Base-by-base conservation (phyloP, 2,888 invertebrate genomes). In the Parapristionchus giblindavisi region DNA sequence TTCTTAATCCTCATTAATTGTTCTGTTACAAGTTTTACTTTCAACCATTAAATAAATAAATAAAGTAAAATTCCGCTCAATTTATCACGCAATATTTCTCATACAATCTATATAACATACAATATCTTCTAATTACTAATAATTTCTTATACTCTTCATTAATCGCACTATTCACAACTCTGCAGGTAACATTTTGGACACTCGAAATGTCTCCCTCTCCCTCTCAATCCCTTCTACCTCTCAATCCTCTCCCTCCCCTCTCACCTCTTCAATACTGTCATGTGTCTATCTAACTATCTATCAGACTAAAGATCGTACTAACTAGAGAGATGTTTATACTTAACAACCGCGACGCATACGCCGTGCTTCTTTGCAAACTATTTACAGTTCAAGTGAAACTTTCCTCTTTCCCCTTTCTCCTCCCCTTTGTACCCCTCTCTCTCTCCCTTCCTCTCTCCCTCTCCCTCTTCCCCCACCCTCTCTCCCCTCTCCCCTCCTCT, bases 281-380 rank as follows among this genome's bases (percentile, higher is more conserved):
- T 71, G 60, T 65, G 52, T 48, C 73, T 66, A 43, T 60, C 70
- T 65, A n/a, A 17, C 63, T 65, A 65, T 43, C 63, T 65, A 65
- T 43, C 56, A 43, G 63, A 65, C 63, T 65, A 65, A 65, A 65
- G 63, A 65, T 43, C 63, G 63, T 29, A 65, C 63, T 65, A 65
- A 65, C 63, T 65, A 65, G 63, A 54, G 29, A 65, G 43, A 14
- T 68, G 52, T 68, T 54, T 51, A 51, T 68, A 34, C 52, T 40
- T 24, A 1, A n/a, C 5, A 6, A 27, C 21, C 24, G 51, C 54
- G 52, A n/a, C 68, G 48, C 68, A 24, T 51, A 34, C 8, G 48
- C 68, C 52, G 52, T 52, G 29, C 24, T 6, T 51, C 48, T 68
- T 36, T n/a, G 29, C 52, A 68, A 68, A 54, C 68, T 68, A 54